Conservation (phyloP, 2,797 vertebrate species). For the Balearica regulorum region DNA sequence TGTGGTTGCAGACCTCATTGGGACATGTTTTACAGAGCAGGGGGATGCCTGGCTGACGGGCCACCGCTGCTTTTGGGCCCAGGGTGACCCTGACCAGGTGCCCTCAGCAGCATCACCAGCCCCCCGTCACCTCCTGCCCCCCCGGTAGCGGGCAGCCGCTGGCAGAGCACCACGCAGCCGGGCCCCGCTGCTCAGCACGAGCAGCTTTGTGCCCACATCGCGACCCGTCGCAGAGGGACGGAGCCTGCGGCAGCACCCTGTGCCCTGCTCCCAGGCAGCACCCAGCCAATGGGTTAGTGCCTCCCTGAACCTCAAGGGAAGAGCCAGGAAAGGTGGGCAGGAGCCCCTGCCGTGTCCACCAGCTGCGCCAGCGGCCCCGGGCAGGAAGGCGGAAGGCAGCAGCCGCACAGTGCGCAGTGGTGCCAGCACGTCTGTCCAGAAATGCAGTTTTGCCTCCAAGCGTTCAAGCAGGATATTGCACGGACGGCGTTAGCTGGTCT, state of each 20-base stretch:
- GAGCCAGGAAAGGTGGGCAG: neutral
- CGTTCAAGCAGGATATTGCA: neutral
- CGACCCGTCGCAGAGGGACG: accelerated
- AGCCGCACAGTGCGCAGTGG: accelerated
- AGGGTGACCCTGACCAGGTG: neutral
- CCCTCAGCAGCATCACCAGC: neutral
- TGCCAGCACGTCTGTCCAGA: neutral
- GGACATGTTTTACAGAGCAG: neutral
- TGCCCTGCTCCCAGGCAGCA: neutral
- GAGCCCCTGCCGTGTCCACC: neutral
- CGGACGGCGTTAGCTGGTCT: accelerated
- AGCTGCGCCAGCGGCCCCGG: neutral
- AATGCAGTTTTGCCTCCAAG: slow-evolving; percentile 13
- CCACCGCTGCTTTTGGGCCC: neutral
- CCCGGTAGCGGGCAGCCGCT: neutral
- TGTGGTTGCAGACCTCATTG: neutral
- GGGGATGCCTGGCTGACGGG: no score
- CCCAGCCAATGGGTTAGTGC: accelerated
- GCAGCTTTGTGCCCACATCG: accelerated
- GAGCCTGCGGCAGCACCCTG: neutral
- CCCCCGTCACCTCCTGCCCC: no score
- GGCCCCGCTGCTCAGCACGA: neutral
- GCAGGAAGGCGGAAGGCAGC: neutral
- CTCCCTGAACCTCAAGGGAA: accelerated
- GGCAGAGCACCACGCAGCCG: neutral